A percentile compares a stretch with the other conserved stretches of the same genome.
Evolutionary conservation across 37 sponge, comb jelly and placozoan species (phyloP).

Genomic region (Oscarella lobularis): DNA sequence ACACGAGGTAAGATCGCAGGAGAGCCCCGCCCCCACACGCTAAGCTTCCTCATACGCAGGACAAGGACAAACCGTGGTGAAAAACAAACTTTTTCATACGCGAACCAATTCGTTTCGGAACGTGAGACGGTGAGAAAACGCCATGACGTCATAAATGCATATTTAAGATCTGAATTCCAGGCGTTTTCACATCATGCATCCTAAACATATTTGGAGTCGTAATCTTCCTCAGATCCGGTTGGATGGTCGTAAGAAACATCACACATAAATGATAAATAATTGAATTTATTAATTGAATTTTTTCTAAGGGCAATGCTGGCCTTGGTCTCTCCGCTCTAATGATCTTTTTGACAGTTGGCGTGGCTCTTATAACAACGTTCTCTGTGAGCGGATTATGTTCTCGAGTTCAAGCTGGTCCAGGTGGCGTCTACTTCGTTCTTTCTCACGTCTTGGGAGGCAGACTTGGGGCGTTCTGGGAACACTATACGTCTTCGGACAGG

Average conservation of each 20-base stretch:
- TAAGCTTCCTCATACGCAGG: too few relatives aligned
- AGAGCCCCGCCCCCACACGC: too few relatives aligned
- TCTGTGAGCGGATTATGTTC: conserved; percentile 13
- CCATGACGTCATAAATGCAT: conserved; percentile 4
- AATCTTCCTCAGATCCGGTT: conserved; percentile 24
- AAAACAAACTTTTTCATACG: conserved; percentile 38
- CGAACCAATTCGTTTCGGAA: conserved; percentile 27
- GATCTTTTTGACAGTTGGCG: conserved; percentile 18
- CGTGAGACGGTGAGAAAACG: conserved; percentile 30
- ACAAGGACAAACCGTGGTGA: conserved; percentile 19
- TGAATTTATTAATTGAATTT: too few relatives aligned
- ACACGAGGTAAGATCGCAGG: too few relatives aligned
- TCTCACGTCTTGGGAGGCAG: conserved; percentile 24
- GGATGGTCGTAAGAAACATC: conserved; percentile 33
- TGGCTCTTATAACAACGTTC: conserved; percentile 12
- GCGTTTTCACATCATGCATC: conserved; percentile 31
- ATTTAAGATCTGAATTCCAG: not conserved
- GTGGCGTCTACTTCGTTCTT: conserved; percentile 17
- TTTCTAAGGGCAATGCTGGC: conserved; percentile 40
- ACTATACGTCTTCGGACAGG: conserved; percentile 33
- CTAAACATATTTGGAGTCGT: conserved; percentile 29
- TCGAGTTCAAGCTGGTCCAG: not conserved
- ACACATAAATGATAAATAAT: too few relatives aligned
- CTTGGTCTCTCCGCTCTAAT: conserved; percentile 19
- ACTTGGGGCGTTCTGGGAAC: conserved; percentile 20